These are phyloP conservation scores for Hartigia nigra DNA, from an alignment of 2,888 invertebrate genomes.

Conservation along the genomic window DNA sequence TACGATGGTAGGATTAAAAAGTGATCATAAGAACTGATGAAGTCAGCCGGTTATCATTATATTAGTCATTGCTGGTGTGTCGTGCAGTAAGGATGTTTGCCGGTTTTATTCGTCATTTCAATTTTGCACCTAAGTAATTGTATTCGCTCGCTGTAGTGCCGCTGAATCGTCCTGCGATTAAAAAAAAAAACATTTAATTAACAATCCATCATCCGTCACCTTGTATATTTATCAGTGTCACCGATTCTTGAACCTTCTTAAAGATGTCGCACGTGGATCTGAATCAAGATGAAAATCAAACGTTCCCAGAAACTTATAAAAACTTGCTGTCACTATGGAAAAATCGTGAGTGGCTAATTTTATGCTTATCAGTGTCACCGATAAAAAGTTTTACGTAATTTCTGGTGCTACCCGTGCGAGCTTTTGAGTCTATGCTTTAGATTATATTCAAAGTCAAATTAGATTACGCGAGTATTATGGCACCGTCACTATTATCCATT, in stretches of 20 bases:
- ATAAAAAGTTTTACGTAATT: background rate
- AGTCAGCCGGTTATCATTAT: background rate
- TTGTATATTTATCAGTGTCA: background rate
- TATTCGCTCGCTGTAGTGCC: too few relatives aligned
- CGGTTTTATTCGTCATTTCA: background rate
- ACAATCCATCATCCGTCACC: background rate
- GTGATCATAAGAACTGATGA: background rate
- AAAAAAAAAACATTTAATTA: background rate
- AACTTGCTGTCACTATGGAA: conserved; percentile 47
- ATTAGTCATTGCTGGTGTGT: background rate
- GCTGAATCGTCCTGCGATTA: too few relatives aligned
- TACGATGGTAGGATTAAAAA: background rate
- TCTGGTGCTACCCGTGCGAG: background rate
- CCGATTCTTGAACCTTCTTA: background rate
- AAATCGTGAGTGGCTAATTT: conserved; percentile 43
- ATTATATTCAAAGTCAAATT: background rate
- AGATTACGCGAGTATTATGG: background rate
- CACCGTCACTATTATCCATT: background rate
- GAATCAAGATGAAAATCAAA: conserved; percentile 27
- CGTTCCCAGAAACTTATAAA: conserved; percentile 42
- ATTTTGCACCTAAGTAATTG: background rate
- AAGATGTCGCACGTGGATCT: conserved; percentile 38
- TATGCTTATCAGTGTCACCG: background rate
- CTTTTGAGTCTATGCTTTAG: background rate
- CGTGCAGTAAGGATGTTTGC: background rate